Base-by-base conservation (phyloP, 2,797 vertebrate species). In the Buceros bicornis region DNA sequence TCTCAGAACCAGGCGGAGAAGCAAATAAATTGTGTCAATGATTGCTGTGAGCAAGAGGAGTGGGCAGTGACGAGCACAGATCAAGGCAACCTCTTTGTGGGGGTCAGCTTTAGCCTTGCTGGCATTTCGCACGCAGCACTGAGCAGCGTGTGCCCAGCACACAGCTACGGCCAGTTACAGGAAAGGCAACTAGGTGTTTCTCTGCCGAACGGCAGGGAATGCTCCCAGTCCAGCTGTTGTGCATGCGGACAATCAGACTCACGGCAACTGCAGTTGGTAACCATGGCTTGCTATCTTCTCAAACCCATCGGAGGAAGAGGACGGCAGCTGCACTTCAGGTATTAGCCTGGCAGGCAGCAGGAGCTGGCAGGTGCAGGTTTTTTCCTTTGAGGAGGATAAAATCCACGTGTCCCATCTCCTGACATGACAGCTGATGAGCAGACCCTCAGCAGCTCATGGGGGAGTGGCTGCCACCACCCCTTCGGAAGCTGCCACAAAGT, bases 171-270 rank as follows among this genome's bases (percentile, higher is more conserved):
- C 29, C 87, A 92, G 65, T 94, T 90, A 93, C 62, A 87, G 65
- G 40, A 77, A 65, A 71, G 62, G 31, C 64, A 95, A 79, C 69
- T 79, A 93, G 62, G 78, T 84, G 73, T 87, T 93, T 76, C 77
- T 78, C 70, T 67, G 37, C 25, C 61, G 87, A 94, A 95, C 91
- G 92, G 65, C 69, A 81, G 57, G 35, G 70, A 86, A 78, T 69
- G 42, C 53, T 89, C 87, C 91, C 81, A 51, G 70, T 89, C 72
- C 87, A 89, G 87, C 78, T 93, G 87, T 50, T 84, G 47, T 72
- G 76, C 70, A 43, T 47, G 42, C 86, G 24, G 50, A 95, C 76
- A 47, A 94, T 72, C 90, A 94, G 58, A 65, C 62, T 90, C 61
- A 25, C 16, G 25, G 62, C 58, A 95, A 87, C 54, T 40, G 54